A percentile compares a stretch with the other conserved stretches of the same genome.
phyloP scores from a whole-genome alignment of 1,140 invertebrate species.

The Bombus balteatus region DNA sequence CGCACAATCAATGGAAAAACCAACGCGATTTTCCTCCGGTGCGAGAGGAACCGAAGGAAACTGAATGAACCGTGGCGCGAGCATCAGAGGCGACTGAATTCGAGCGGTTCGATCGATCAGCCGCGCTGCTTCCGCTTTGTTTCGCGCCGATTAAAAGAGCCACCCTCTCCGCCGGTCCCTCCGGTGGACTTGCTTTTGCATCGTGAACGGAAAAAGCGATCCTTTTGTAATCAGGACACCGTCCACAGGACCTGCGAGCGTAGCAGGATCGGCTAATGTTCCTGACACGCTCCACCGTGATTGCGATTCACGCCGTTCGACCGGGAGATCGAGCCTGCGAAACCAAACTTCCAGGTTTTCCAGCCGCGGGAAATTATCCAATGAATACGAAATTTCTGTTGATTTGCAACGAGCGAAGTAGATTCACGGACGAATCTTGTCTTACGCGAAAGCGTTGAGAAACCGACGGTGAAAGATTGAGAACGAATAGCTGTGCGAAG shows the following conservation, averaged over 20 bases:
- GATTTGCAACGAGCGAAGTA: too few species aligned
- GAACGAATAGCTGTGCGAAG: neutral
- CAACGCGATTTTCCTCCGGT: neutral
- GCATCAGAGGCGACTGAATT: neutral
- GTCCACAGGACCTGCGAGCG: constrained; percentile 55
- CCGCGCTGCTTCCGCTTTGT: neutral
- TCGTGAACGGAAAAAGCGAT: constrained; percentile 32
- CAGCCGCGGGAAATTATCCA: too few species aligned
- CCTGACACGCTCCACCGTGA: constrained; percentile 46
- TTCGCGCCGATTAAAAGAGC: constrained; percentile 4
- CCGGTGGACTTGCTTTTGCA: neutral
- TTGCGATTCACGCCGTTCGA: constrained; percentile 29
- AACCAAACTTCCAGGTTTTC: neutral
- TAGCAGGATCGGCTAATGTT: constrained; percentile 48
- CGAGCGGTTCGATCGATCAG: constrained; percentile 13
- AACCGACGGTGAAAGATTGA: neutral
- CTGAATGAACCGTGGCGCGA: neutral
- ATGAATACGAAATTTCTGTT: neutral
- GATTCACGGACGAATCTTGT: neutral
- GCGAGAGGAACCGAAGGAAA: neutral
- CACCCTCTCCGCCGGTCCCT: neutral
- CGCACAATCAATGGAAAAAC: neutral
- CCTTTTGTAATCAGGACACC: constrained; percentile 53
- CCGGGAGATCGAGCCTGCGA: constrained; percentile 2
- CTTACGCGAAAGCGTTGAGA: neutral